These are phyloP conservation scores for Promerops cafer DNA, from an alignment of 2,113 vertebrate genomes.

Conservation along the genomic window DNA sequence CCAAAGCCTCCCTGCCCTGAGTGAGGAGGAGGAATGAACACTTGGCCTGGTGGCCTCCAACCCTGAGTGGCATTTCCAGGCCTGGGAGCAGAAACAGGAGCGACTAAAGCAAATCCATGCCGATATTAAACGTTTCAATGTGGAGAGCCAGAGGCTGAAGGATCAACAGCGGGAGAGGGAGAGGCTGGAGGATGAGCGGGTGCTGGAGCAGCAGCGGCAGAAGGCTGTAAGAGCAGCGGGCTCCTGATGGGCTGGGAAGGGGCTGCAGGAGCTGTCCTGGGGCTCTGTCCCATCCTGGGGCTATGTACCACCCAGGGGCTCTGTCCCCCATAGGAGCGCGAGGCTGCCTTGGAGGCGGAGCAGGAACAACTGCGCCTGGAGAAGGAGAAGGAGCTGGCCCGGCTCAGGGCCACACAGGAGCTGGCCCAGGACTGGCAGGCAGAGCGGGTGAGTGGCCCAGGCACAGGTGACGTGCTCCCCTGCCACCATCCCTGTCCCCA, in stretches of 20 bases:
- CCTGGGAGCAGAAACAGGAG: neutral
- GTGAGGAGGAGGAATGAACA: neutral
- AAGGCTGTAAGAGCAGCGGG: neutral
- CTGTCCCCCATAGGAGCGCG: neutral
- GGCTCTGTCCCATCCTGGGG: neutral
- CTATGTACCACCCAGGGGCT: neutral
- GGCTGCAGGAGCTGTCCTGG: neutral
- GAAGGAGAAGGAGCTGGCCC: neutral
- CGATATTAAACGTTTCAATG: accelerated
- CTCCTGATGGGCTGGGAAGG: neutral
- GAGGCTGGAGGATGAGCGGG: neutral
- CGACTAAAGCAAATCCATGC: accelerated
- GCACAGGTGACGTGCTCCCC: neutral
- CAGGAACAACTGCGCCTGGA: neutral
- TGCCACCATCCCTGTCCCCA: neutral
- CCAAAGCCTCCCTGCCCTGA: neutral
- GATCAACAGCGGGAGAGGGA: neutral
- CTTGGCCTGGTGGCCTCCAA: neutral
- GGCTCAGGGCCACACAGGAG: neutral
- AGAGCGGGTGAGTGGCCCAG: neutral
- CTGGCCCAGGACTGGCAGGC: neutral
- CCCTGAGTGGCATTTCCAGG: neutral
- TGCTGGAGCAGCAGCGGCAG: neutral
- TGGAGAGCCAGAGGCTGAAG: neutral
- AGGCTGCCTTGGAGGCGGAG: neutral